Conservation (phyloP, 2,888 invertebrate species). For the Spilosoma lubricipeda region DNA sequence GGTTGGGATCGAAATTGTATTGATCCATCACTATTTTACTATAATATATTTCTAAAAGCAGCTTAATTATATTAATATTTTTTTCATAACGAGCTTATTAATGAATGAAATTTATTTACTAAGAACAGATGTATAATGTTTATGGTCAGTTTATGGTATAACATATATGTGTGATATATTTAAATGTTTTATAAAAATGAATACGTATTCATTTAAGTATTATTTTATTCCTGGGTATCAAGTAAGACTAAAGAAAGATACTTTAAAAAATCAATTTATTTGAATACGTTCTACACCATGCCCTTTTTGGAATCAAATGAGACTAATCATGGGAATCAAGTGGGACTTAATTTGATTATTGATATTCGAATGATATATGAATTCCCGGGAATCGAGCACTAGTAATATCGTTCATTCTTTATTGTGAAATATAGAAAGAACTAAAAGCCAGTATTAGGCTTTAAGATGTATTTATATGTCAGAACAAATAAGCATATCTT, state of each 20-base stretch:
- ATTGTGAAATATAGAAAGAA: constrained; percentile 22
- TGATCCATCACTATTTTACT: no score
- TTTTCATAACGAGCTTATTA: not conserved
- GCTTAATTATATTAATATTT: no score
- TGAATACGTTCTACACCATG: not conserved
- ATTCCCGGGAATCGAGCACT: not conserved
- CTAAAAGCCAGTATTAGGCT: constrained; percentile 15
- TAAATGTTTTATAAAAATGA: not conserved
- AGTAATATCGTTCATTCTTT: not conserved
- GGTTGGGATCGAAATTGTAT: no score
- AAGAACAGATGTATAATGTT: no score
- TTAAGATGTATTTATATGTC: constrained; percentile 21
- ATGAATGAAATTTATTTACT: not conserved
- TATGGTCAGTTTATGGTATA: not conserved
- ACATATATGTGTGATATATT: not conserved
- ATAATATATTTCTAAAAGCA: no score
- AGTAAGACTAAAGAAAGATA: not conserved
- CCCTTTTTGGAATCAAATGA: not conserved
- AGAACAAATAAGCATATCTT: not conserved
- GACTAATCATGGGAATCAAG: not conserved
- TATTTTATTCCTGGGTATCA: not conserved
- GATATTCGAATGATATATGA: not conserved
- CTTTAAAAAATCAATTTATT: not conserved
- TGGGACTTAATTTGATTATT: not conserved
- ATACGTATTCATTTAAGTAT: not conserved